Base-by-base conservation (phyloP, 2,113 vertebrate genomes). In the Corythaeola cristata region DNA sequence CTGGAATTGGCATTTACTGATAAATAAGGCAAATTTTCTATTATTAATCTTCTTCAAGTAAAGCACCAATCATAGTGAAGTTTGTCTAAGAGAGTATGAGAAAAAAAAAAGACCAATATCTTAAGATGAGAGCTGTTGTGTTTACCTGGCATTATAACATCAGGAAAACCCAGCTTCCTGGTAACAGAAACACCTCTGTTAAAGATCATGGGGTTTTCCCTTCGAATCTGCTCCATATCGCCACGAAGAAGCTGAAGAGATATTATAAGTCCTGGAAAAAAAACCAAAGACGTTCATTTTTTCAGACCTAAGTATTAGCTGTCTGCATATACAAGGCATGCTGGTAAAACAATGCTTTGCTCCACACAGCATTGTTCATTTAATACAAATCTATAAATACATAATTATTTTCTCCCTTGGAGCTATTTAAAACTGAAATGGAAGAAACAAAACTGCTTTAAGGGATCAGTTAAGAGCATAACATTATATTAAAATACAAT, bases 81-180 rank as follows among this genome's bases (percentile, higher is more conserved):
- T 26, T 28, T 17, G 32, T 30, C 33, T 45, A 69, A 27, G 10
- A 78, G 27, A 71, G 13, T 2, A 33, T 7, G 20, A 90, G 62
- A 20, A 32, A 74, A 81, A n/a, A 60, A 32, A 55, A 27, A 3
- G 3, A 28, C 3, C n/a, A 37, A 4, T 16, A 63, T 58, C 49
- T 89, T 52, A 50, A n/a, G 39, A 49, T 81, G 30, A 71, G 60
- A 91, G 76, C 30, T 81, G 32, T 78, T 89, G 5, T 23, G 35
- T 96, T 97, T 97, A 99, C 99, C 99, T 98, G 99, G 99, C 98
- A 99, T 98, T 96, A 99, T 99, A 89, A 99, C 99, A 97, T 99
- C 99, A 80, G 99, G 99, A 95, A 99, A 99, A 55, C 99, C 99
- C 94, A 99, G 96, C 97, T 99, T 99, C 96, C 99, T 98, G 80